Evolutionary conservation across 2,888 invertebrate genomes (phyloP).

Genomic region (Torymus tubicola): DNA sequence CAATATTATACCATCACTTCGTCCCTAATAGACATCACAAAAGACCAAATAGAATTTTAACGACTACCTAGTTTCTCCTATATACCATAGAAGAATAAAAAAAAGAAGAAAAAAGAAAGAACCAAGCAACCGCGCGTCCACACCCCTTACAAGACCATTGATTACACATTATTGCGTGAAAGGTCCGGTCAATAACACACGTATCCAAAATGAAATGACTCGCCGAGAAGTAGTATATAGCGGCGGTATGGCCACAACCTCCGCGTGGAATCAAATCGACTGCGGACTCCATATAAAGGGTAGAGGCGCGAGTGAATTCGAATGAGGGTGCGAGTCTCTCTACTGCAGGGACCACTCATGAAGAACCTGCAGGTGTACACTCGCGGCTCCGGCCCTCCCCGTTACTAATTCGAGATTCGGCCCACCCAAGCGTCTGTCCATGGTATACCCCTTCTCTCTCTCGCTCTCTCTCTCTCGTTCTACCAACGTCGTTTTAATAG

Average conservation of each 20-base stretch:
- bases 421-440: slow-evolving; percentile 45
- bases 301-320: background rate
- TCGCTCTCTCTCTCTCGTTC: background rate
- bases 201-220: slow-evolving; percentile 36
- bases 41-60: too few relatives aligned
- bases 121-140: too few relatives aligned
- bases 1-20: too few relatives aligned
- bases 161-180: slow-evolving; percentile 44
- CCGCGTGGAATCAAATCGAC: slow-evolving; percentile 11
- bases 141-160: slow-evolving; percentile 5
- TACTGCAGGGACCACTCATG: slow-evolving; percentile 35
- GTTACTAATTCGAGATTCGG: slow-evolving; percentile 56
- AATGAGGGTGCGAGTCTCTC: slow-evolving; percentile 20
- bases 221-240: background rate
- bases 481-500: slow-evolving; percentile 49
- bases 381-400: slow-evolving; percentile 8
- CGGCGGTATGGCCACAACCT: background rate
- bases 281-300: slow-evolving; percentile 15
- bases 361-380: slow-evolving; percentile 49
- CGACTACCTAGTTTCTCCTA: too few relatives aligned
- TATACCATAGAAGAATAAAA: too few relatives aligned
- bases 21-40: too few relatives aligned
- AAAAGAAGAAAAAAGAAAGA: too few relatives aligned
- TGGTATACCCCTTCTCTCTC: slow-evolving; percentile 15
- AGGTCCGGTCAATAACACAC: slow-evolving; percentile 36